Base-by-base conservation (phyloP, 1,140 invertebrate genomes). In the Polypedilum vanderplanki region DNA sequence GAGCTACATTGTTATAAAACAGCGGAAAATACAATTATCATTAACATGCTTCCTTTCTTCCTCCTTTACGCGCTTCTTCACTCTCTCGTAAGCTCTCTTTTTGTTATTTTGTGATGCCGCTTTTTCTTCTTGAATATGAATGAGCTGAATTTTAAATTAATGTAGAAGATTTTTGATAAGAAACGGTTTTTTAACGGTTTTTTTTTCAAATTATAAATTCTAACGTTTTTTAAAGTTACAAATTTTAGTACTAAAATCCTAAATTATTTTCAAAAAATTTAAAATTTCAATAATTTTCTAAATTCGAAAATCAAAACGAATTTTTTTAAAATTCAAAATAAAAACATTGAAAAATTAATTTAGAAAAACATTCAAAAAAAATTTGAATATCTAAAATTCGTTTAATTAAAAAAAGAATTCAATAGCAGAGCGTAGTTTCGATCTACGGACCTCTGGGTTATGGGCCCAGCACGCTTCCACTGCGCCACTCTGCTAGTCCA, bases 381-480 rank as follows among this genome's bases (percentile, higher is more conserved):
- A 33, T 33, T 33, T 33, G 24, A 33, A 3, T 33, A 3, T 33
- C 1, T 3, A 33, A 33, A 33, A 33, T 33, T 33, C 24, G 24
- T 33, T 5, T 3, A 33, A 33, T 3, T 3, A 33, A 33, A 33
- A 5, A 33, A 33, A 33, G 5, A 33, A 5, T 33, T 33, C 24
- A 46, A 79, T 93, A 94, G 91, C 92, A 94, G 91, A 93, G 90
- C 90, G 90, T 93, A 90, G 92, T 94, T 94, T 94, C 91, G 92
- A 95, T 94, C 93, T 90, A 93, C 91, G 90, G 92, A 94, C 92
- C 93, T 94, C 91, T 94, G 92, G 90, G 90, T 92, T 92, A 93
- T 92, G 90, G 90, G 90, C 90, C 90, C 90, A 93, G 90, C 91
- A 91, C 90, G 90, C 91, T 93, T 91, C 91, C 91, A 89, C 90